Conservation (phyloP, 2,888 invertebrate genomes). For the Mesorhabditis belari region DNA sequence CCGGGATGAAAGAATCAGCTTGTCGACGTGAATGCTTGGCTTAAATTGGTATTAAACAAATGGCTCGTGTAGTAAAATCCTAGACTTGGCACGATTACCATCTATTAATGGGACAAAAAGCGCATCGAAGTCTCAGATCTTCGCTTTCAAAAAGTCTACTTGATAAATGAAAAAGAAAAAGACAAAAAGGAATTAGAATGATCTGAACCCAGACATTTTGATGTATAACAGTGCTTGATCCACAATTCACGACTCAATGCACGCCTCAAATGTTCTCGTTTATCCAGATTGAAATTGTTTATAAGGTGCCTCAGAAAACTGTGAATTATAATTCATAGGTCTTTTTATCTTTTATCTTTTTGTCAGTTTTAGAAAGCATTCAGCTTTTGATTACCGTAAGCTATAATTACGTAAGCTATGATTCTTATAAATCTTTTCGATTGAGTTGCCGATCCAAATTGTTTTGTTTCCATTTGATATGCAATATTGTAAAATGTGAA, state of each 20-base stretch:
- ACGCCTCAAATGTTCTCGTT: conserved; percentile 92
- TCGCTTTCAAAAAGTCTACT: conserved; percentile 13
- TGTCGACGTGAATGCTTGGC: conserved; percentile 39
- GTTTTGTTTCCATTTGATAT: conserved; percentile 99
- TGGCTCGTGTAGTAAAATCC: background rate
- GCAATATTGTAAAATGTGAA: conserved; percentile 60
- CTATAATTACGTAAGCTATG: conserved; percentile 10
- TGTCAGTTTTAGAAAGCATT: background rate
- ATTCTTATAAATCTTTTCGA: conserved; percentile 61
- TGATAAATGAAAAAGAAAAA: background rate
- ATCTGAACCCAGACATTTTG: conserved; percentile 42
- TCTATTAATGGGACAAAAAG: conserved; percentile 30
- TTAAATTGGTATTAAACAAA: conserved; percentile 17
- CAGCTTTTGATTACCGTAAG: background rate
- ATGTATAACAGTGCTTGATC: conserved; percentile 72
- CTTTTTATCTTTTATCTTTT: background rate
- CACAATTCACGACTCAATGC: conserved; percentile 96
- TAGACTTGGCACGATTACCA: conserved; percentile 34
- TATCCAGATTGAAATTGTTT: conserved; percentile 86
- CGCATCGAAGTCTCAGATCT: conserved; percentile 34
- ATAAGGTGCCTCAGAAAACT: conserved; percentile 76
- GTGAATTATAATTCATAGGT: background rate
- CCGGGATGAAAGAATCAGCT: conserved; percentile 40
- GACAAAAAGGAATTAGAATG: conserved; percentile 14
- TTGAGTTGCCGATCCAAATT: conserved; percentile 84